These are phyloP conservation scores for Catharus ustulatus DNA, from an alignment of 2,797 vertebrate species.

Conservation along the genomic window DNA sequence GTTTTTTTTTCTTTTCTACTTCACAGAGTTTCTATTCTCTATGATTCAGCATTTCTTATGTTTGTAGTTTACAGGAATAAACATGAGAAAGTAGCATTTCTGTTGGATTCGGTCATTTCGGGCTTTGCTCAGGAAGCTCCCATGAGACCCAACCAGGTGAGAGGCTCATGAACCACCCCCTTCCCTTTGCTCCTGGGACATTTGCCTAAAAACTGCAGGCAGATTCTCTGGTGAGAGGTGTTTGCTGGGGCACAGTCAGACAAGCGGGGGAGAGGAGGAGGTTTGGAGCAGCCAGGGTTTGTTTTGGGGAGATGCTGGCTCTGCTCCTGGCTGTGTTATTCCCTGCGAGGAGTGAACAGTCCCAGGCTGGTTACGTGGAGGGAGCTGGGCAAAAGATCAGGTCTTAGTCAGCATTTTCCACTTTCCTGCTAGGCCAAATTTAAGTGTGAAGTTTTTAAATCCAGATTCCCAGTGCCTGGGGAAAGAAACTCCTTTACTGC, in stretches of 20 bases:
- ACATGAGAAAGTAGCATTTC: slow-evolving; percentile 44
- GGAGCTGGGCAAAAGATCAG: background rate
- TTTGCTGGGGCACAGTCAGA: background rate
- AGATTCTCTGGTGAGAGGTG: background rate
- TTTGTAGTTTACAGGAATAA: slow-evolving; percentile 61
- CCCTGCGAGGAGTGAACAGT: background rate
- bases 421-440: slow-evolving; percentile 19
- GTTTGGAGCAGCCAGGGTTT: background rate
- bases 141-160: background rate
- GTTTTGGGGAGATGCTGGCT: background rate
- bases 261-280: background rate
- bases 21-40: background rate
- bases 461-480: background rate
- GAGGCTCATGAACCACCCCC: background rate
- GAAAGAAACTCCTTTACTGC: background rate
- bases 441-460: background rate
- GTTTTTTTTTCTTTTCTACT: background rate
- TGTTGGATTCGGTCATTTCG: slow-evolving; percentile 14
- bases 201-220: background rate
- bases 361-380: background rate
- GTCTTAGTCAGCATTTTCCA: slow-evolving; percentile 61
- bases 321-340: background rate
- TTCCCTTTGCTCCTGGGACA: background rate
- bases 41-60: slow-evolving; percentile 37
- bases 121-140: slow-evolving; percentile 17